Base-by-base conservation (phyloP, 2,797 vertebrate genomes). In the Phrynocephalus forsythii region DNA sequence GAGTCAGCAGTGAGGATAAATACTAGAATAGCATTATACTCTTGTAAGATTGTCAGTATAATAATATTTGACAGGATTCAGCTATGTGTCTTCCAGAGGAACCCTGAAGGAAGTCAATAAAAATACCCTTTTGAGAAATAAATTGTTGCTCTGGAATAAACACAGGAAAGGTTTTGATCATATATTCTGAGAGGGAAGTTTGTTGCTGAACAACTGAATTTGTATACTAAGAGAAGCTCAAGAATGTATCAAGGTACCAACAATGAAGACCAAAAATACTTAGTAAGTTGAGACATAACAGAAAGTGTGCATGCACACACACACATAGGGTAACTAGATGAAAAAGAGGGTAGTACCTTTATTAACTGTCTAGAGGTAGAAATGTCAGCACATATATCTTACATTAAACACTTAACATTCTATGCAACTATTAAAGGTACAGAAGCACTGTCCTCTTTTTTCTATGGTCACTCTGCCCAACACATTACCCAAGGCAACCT, bases 1-100 rank as follows among this genome's bases (percentile, higher is more conserved):
- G 52, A 60, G 15, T 30, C 90, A 90, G 80, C 50, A 76, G 22
- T 79, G 83, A 50, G 89, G 48, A 89, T 89, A 88, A 90, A 91
- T 82, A 91, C 88, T 67, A 90, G 93, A 92, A 91, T 89, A 92
- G 92, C 87, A 91, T 94, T 94, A 91, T 0, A 0, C 48, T 68
- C 38, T 86, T 93, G 60, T 76, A 82, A 87, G 69, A 88, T 6
- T 3, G n/a, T 78, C 28, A 94, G 79, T 90, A 78, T 92, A 92
- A 92, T 91, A 89, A 87, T 67, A 89, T 89, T 90, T 92, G 89
- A 89, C 91, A 92, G 79, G 78, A 93, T 52, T 20, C 75, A 83
- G 85, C 78, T 87, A 91, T 56, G 63, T 63, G 87, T 87, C 80
- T 92, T 90, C 67, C 28, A 24, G 83, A 86, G 91, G 92, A 90